Evolutionary conservation across 2,113 vertebrate species (phyloP), one percentile per base, ranked within the genome.

Genomic region (Turnix velox): DNA sequence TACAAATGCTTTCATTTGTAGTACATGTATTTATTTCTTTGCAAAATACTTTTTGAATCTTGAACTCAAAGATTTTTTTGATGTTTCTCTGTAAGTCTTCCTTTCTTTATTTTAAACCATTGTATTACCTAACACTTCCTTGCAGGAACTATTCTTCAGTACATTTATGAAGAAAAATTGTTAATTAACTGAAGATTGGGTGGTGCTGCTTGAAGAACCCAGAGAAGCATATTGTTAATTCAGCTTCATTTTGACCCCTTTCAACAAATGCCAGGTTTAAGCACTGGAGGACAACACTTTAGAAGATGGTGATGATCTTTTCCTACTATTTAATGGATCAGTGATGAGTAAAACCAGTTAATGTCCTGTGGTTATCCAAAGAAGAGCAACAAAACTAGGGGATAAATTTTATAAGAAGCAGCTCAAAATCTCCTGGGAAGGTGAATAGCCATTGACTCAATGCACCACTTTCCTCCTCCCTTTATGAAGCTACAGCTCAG

Each of bases 401-500:
- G 14, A 33, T 4, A 51, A 40, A 8, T 30, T 6, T 6, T 10
- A 5, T 28, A 24, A 66, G 18, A 9, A 15, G 15, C 6, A 1
- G 5, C 28, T 55, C 17, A 71, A 58, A 9, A 12, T 18, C 48
- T 30, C 13, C 59, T 46, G 20, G 52, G 48, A 52, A 71, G 35
- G 5, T 14, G 19, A 7, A 7, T 14, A 40, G 10, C 12, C 35
- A 22, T 1, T 24, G 23, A 16, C 39, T 35, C 37, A 7, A 1
- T 7, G 24, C 1, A 3, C 37, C 20, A 9, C 4, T 6, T 43
- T 19, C 19, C 19, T 31, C 23, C 12, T 54, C 2, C 3, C 19
- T 66, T 30, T 37, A 46, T 30, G 39, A 28, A 67, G 7, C 3
- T 43, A 27, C 5, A 35, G 15, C 6, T 28, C 13, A 15, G 15